Evolutionary conservation across 2,113 vertebrate species (phyloP).

Genomic region (Oxyura jamaicensis): DNA sequence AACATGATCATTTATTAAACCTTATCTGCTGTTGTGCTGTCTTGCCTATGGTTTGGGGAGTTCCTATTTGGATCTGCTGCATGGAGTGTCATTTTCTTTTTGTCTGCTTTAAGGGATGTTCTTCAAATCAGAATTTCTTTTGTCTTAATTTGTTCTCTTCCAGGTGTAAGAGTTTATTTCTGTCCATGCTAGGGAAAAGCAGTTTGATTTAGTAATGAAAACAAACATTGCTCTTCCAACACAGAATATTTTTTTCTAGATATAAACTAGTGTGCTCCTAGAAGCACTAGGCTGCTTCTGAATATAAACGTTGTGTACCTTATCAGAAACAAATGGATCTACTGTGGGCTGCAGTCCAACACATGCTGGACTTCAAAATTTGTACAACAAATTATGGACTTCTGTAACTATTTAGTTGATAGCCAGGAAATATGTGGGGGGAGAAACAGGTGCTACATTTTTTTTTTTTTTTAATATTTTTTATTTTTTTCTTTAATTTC

Average conservation of each 20-base stretch:
- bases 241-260: neutral
- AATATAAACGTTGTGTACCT: neutral
- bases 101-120: neutral
- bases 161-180: slow-evolving; percentile 8
- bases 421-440: neutral
- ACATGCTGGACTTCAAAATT: no score
- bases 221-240: neutral
- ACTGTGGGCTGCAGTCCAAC: neutral
- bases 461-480: neutral
- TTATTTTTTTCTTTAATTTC: neutral
- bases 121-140: neutral
- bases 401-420: neutral
- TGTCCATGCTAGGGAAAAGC: neutral
- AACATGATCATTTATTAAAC: neutral
- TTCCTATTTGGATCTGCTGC: neutral
- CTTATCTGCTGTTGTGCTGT: neutral
- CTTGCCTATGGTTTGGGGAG: neutral
- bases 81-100: neutral
- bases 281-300: neutral
- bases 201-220: neutral
- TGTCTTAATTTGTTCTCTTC: neutral
- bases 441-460: neutral
- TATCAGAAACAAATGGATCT: neutral
- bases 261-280: neutral
- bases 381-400: neutral